These are phyloP conservation scores for Drosophila asahinai DNA, from an alignment of 1,140 invertebrate species.

Conservation along the genomic window DNA sequence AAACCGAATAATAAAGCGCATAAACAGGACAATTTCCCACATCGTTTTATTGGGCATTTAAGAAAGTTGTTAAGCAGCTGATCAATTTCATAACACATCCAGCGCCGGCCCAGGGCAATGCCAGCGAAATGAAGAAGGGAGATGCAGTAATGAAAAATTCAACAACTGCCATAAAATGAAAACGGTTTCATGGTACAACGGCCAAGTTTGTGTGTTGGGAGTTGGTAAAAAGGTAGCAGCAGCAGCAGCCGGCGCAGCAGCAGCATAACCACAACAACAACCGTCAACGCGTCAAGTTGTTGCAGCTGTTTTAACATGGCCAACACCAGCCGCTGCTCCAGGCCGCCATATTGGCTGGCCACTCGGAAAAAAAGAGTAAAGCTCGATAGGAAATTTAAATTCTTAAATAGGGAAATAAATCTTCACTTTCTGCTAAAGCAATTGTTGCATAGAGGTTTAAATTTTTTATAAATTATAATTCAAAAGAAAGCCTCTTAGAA, in stretches of 20 bases:
- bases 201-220: conserved; percentile 15
- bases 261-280: conserved; percentile 43
- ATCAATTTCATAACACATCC: conserved; percentile 61
- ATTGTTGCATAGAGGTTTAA: too few species aligned
- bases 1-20: conserved; percentile 18
- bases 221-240: conserved; percentile 25
- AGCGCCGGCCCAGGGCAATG: conserved; percentile 1
- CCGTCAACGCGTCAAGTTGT: conserved; percentile 64
- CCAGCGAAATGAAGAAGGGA: conserved; percentile 11
- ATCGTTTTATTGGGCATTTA: conserved; percentile 61
- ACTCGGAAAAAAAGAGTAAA: background rate
- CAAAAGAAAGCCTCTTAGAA: background rate
- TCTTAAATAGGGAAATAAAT: background rate
- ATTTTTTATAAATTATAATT: too few species aligned
- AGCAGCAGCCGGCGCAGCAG: conserved; percentile 23
- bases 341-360: conserved; percentile 48
- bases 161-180: conserved; percentile 68
- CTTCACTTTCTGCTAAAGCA: too few species aligned
- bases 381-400: background rate
- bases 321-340: conserved; percentile 39
- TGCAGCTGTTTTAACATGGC: conserved; percentile 68
- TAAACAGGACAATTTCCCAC: conserved; percentile 35
- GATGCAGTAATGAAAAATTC: conserved; percentile 15
- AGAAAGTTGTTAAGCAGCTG: conserved; percentile 49
- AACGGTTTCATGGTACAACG: conserved; percentile 44